These are phyloP conservation scores for Brachionus koreanus DNA, from an alignment of 1,140 invertebrate species.

Conservation along the genomic window DNA sequence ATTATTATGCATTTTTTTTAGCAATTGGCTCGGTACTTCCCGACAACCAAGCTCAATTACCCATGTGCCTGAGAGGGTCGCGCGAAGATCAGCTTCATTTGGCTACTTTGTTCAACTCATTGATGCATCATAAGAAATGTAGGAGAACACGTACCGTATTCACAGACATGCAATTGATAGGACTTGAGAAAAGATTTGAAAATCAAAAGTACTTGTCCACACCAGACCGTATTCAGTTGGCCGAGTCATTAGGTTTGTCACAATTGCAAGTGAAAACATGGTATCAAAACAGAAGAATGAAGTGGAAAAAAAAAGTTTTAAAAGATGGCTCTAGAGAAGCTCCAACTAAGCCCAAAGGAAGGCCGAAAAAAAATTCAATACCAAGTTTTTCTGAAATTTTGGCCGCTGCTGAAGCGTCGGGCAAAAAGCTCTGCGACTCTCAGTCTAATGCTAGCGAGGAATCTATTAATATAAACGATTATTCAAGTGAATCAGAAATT, in stretches of 20 bases:
- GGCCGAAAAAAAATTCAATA: constrained; percentile 58
- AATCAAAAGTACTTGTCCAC: constrained; percentile 92
- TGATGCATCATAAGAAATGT: constrained; percentile 43
- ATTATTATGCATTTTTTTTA: neutral
- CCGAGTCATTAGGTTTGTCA: constrained; percentile 80
- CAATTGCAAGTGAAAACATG: constrained; percentile 79
- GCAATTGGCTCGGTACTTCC: neutral
- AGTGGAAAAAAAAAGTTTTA: constrained; percentile 59
- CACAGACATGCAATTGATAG: constrained; percentile 51
- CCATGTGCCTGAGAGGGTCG: neutral
- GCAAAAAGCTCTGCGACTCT: neutral
- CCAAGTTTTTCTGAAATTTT: constrained; percentile 46
- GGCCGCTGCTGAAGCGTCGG: neutral
- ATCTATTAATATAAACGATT: neutral
- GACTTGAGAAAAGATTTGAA: constrained; percentile 83
- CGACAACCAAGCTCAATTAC: neutral
- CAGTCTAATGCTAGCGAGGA: neutral
- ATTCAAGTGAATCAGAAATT: constrained; percentile 7
- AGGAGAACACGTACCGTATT: constrained; percentile 40
- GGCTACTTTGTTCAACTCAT: constrained; percentile 13
- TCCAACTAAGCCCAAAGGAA: constrained; percentile 60
- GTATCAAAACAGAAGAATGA: constrained; percentile 51
- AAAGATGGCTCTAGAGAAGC: constrained; percentile 56
- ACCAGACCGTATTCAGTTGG: constrained; percentile 88
- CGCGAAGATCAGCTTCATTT: constrained; percentile 29